Evolutionary conservation across 2,888 invertebrate species (phyloP), one percentile per base, ranked within the genome.

Genomic region (Aleiodes testaceus): DNA sequence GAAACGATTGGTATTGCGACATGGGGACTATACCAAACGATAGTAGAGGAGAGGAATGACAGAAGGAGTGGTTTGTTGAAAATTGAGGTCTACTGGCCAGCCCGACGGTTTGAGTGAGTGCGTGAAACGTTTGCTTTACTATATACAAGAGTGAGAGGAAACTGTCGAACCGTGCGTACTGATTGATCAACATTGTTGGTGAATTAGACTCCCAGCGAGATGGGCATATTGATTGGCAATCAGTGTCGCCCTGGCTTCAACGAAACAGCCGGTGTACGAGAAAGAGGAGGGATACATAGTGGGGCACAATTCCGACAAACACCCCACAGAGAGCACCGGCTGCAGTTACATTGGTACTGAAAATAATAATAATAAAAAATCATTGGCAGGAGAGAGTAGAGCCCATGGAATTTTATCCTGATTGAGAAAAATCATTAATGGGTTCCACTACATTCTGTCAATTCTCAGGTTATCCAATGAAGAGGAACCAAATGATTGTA

Each of bases 161-260:
- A 59, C 79, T 78, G 75, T 72, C 79, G 74, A 79, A 76, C 77
- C 79, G 80, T 80, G 81, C 79, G 80, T 81, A 79, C 82, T 84
- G 85, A 87, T 87, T 86, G 86, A 85, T 86, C 86, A 86, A 87
- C 85, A 86, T 84, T 84, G 85, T 84, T 82, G 84, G 81, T 81
- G 84, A 87, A 86, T 86, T 85, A 85, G 85, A 86, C 81, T 84
- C 80, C 79, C 12, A 79, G 82, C 83, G 84, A 86, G 84, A 87
- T 85, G 85, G 84, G 83, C 85, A 85, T 85, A 87, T 87, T 86
- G 86, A 87, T 86, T 86, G 86, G 84, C 86, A 87, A 87, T 86
- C 85, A 86, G 84, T 84, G 85, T 81, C 81, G 82, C 79, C 80
- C 82, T 69, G 79, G 79, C 78, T 79, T 77, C 81, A 80, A 82